Conservation (phyloP, 2,797 vertebrate species). For the Muraenolepis orangiensis region DNA sequence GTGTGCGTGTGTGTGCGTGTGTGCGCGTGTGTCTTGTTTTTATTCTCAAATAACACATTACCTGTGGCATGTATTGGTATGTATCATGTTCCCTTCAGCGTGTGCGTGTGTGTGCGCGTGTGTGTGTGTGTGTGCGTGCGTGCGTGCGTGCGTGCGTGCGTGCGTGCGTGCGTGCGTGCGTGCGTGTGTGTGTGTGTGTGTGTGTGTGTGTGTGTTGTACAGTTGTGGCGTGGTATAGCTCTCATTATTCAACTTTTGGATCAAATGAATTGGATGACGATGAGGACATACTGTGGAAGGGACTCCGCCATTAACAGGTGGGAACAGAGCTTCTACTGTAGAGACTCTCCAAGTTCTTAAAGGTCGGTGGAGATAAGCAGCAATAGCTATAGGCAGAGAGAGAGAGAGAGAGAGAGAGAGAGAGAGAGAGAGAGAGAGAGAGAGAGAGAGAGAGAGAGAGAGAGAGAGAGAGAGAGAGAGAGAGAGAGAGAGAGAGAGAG, state of each 20-base stretch:
- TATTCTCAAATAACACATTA: no score
- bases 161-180: neutral
- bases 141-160: neutral
- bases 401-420: neutral
- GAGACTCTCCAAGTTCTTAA: neutral
- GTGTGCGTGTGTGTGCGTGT: neutral
- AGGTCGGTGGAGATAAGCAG: neutral
- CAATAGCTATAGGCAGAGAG: neutral
- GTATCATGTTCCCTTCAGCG: neutral
- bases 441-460: constrained; percentile 2
- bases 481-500: neutral
- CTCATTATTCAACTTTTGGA: no score
- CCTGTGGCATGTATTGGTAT: no score
- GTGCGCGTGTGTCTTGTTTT: no score
- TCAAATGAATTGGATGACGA: no score
- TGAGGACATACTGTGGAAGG: no score
- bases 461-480: neutral
- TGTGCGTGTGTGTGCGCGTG: neutral
- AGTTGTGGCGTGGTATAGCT: no score
- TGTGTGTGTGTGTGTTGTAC: neutral
- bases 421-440: neutral
- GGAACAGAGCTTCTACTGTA: no score
- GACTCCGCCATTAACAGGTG: no score
- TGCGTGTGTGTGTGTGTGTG: neutral
- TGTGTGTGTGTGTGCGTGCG: neutral